phyloP scores from a whole-genome alignment of 1,140 invertebrate species.

The Drosophila lini region DNA sequence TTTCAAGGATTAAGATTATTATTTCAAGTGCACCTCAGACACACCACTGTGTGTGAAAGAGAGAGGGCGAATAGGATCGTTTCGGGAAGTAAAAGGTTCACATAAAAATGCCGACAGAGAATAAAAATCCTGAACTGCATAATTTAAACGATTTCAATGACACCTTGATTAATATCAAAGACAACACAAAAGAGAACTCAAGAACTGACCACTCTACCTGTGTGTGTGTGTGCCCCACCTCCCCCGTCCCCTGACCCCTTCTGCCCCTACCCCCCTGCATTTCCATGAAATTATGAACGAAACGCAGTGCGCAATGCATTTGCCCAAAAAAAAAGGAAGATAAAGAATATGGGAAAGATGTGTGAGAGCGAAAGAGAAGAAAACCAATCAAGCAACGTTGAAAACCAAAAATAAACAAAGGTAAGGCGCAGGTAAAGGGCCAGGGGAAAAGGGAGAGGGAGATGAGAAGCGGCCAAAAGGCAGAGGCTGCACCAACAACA shows the following conservation, averaged over 20 bases:
- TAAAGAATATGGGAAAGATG: constrained; percentile 59
- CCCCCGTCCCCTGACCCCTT: neutral
- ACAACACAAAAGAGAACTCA: constrained; percentile 53
- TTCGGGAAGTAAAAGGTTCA: constrained; percentile 56
- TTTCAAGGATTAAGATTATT: neutral
- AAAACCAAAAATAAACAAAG: constrained; percentile 82
- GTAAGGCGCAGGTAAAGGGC: constrained; percentile 70
- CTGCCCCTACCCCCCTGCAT: constrained; percentile 26
- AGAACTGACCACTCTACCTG: constrained; percentile 48
- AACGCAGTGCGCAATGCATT: constrained; percentile 71
- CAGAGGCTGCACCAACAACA: constrained; percentile 75
- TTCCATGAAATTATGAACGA: constrained; percentile 82
- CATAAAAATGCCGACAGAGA: constrained; percentile 69
- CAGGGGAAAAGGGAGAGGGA: constrained; percentile 14
- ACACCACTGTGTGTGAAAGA: neutral
- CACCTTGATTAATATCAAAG: constrained; percentile 84
- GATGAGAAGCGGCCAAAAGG: constrained; percentile 33
- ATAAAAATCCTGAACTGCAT: constrained; percentile 72
- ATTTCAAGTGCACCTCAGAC: constrained; percentile 12
- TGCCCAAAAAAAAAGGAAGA: constrained; percentile 65
- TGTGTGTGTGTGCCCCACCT: constrained; percentile 4
- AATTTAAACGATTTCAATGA: constrained; percentile 84
- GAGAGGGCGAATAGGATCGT: neutral
- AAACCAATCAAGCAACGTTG: constrained; percentile 79
- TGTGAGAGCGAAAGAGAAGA: constrained; percentile 33